Base-by-base conservation (phyloP, 1,140 invertebrate species). In the Mycetomoellerius zeteki region DNA sequence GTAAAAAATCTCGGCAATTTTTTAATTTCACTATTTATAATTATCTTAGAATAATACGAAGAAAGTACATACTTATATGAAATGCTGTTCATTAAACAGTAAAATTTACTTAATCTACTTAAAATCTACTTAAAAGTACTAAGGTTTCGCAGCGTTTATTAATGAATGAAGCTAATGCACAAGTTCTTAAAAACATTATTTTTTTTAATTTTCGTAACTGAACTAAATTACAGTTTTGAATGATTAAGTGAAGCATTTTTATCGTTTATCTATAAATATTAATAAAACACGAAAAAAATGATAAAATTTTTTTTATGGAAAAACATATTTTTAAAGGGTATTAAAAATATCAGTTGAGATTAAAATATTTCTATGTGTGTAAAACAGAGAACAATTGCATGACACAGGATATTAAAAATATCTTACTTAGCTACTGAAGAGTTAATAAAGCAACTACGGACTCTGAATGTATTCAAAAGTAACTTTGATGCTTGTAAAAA, bases 401-500 rank as follows among this genome's bases (percentile, higher is more conserved):
- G 65, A 69, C n/a, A 21, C 5, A 37, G 12, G 27, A 7, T 47
- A 78, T 30, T 67, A 67, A 80, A 80, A 81, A 69, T 69, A 80
- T 2, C 37, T 30, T 14, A 67, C n/a, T 67, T 80, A 52, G 60
- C 47, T n/a, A 54, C n/a, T 64, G 24, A 52, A 80, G 60, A 80
- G 14, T 80, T 67, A 80, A 80, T 67, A 33, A 80, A 52, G 62
- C 62, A 67, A 52, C 27, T 67, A 67, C 27, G 33, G 14, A 50
- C 30, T 24, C 30, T 24, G 47, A 54, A 81, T 67, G 27, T 80
- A 56, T 56, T 54, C 64, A 24, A 81, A 43, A 56, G 64, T 71
- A 71, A 71, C 64, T 56, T 71, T 54, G 50, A 71, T 16, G 65
- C 67, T 58, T 24, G 24, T 60, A 73, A 84, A 84, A 75, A 60